Conservation (phyloP, 1,140 invertebrate species). For the Idris sp. region DNA sequence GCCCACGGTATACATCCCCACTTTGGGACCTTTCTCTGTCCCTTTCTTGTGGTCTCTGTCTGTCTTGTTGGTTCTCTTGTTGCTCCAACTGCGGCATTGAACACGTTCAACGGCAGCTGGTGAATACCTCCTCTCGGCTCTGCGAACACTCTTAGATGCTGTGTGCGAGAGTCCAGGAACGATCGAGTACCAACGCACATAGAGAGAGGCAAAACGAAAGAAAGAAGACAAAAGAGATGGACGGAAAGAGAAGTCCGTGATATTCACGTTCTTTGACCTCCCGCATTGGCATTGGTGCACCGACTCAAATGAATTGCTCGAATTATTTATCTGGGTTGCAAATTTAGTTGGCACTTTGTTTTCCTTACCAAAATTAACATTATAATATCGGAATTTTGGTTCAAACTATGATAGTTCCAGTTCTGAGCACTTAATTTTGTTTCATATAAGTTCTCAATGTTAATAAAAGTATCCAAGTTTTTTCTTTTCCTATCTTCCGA, state of each 20-base stretch:
- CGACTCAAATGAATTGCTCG: constrained; percentile 1
- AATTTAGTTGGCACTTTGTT: too few species aligned
- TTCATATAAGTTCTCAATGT: too few species aligned
- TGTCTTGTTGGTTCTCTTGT: constrained; percentile 48
- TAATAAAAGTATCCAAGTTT: too few species aligned
- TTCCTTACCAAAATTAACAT: too few species aligned
- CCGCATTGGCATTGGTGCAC: constrained; percentile 34
- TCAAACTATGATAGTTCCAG: too few species aligned
- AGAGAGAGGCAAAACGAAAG: not conserved
- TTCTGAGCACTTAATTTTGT: too few species aligned
- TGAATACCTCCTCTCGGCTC: constrained; percentile 71
- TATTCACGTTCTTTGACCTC: constrained; percentile 75
- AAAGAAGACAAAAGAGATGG: constrained; percentile 20
- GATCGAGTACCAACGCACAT: not conserved
- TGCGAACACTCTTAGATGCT: constrained; percentile 28
- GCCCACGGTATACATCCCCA: constrained; percentile 58
- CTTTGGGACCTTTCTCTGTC: constrained; percentile 62
- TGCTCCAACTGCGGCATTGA: constrained; percentile 74
- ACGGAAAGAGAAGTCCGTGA: constrained; percentile 24
- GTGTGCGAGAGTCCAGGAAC: constrained; percentile 10
- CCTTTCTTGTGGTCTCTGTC: too few species aligned
- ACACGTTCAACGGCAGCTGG: constrained; percentile 78
- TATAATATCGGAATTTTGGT: too few species aligned
- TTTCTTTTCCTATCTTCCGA: too few species aligned
- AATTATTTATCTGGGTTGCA: constrained; percentile 1